Evolutionary conservation across 2,797 vertebrate species (phyloP).

Genomic region (Acomys russatus): DNA sequence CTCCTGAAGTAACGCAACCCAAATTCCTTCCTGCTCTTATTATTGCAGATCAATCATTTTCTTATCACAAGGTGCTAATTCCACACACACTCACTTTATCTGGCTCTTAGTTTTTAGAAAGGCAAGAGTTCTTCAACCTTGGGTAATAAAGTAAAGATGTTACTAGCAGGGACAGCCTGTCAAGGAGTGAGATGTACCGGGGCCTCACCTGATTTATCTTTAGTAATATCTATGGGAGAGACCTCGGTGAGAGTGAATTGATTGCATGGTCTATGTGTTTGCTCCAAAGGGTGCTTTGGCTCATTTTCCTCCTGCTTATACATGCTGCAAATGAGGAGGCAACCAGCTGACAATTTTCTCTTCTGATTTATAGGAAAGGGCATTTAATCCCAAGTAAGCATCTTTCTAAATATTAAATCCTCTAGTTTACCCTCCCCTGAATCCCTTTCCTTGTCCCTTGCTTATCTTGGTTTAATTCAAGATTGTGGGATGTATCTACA

Average conservation of each 20-base stretch:
- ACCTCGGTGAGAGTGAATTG: neutral
- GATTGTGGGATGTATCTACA: conserved; percentile 65
- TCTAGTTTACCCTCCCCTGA: neutral
- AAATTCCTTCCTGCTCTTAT: neutral
- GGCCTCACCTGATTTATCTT: conserved; percentile 69
- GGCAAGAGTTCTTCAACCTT: conserved; percentile 23
- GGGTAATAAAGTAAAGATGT: conserved; percentile 68
- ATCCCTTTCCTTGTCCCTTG: neutral
- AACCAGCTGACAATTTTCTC: conserved; percentile 80
- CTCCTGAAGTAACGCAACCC: neutral
- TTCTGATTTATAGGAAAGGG: conserved; percentile 88
- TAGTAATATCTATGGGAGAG: conserved; percentile 41
- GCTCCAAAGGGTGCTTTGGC: conserved; percentile 80
- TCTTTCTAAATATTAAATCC: conserved; percentile 87
- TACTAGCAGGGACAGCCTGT: conserved; percentile 46
- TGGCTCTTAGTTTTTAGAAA: neutral
- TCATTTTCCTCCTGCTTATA: conserved; percentile 81
- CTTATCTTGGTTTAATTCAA: conserved; percentile 68
- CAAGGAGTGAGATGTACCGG: neutral
- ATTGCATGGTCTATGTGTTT: conserved; percentile 58
- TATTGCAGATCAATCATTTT: conserved; percentile 16
- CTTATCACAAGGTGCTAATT: neutral
- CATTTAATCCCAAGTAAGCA: conserved; percentile 86
- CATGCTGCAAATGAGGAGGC: conserved; percentile 80
- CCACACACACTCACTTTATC: conserved; percentile 20